Evolutionary conservation across 2,113 vertebrate genomes (phyloP), one percentile per base, ranked within the genome.

Genomic region (Rhinoderma darwinii): DNA sequence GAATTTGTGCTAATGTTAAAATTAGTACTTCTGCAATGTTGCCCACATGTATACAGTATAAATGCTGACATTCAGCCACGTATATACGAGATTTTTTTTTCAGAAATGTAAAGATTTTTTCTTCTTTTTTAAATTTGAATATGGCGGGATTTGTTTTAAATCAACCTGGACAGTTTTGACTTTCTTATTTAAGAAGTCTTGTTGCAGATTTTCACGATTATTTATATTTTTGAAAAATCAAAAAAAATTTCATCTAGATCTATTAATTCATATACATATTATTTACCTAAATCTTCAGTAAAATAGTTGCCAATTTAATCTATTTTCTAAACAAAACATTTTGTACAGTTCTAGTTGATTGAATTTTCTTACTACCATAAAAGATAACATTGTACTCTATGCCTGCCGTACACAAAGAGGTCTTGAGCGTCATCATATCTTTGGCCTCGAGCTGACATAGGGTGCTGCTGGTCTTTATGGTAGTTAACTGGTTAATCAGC

Each of bases 401-500:
- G 25, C 11, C 43, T 30, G 1, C 74, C 18, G 44, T 20, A 77
- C 41, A 27, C n/a, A 75, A 27, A 77, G 27, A 50, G 30, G 44
- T 77, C 39, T 39, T 41, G 22, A 43, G 25, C 59, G 35, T 81
- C 20, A 61, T 63, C 63, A 41, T 66, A 68, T 27, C 85, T 25
- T 82, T 75, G 72, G 73, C 32, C 35, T 79, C 80, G 81, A 39
- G 27, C 11, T 59, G 25, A 81, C 20, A 73, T 88, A 66, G 37
- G 56, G 56, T 66, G 56, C 61, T 82, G 39, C 37, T 43, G 79
- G 37, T 63, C 56, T 39, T 61, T 10, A 66, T 66, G 56, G 79
- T 66, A 35, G n/a, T 82, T 82, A 82, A 82, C 25, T 66, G 56
- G 79, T 83, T 83, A 83, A 70, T 83, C 61, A 77, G 41, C 54